These are phyloP conservation scores for Acholoe squamosa DNA, from an alignment of 2,888 invertebrate species.

Conservation along the genomic window DNA sequence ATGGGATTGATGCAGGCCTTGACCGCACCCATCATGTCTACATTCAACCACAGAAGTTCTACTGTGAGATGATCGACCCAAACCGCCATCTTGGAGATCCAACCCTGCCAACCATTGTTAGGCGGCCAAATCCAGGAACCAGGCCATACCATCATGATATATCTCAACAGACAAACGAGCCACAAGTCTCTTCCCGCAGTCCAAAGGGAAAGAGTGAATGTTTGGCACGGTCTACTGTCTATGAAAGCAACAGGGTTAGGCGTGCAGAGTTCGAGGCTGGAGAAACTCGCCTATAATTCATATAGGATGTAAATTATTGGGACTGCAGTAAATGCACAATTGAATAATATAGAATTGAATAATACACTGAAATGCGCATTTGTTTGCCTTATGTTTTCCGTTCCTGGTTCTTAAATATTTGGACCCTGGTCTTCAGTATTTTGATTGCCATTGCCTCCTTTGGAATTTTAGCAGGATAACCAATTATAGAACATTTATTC, in stretches of 20 bases:
- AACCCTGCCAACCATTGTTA: background rate
- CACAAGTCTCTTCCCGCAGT: background rate
- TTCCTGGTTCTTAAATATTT: no score
- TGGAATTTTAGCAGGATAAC: no score
- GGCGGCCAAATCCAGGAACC: background rate
- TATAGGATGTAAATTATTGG: no score
- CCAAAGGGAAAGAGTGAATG: background rate
- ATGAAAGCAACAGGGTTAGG: background rate
- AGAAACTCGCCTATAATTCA: conserved; percentile 2
- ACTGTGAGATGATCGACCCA: background rate
- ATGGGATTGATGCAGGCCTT: conserved; percentile 69
- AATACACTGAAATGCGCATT: no score
- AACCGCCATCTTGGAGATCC: conserved; percentile 37
- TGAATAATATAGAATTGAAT: no score
- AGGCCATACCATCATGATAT: background rate
- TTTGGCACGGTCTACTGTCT: background rate
- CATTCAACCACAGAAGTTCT: conserved; percentile 65
- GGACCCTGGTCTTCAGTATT: no score
- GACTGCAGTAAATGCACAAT: no score
- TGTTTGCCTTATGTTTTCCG: no score
- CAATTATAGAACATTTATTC: no score
- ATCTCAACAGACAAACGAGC: background rate
- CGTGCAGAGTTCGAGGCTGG: conserved; percentile 33
- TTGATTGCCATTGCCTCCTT: no score
- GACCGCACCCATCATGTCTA: conserved; percentile 66